Conservation (phyloP, 2,888 invertebrate species). For the Margaritifera margaritifera region DNA sequence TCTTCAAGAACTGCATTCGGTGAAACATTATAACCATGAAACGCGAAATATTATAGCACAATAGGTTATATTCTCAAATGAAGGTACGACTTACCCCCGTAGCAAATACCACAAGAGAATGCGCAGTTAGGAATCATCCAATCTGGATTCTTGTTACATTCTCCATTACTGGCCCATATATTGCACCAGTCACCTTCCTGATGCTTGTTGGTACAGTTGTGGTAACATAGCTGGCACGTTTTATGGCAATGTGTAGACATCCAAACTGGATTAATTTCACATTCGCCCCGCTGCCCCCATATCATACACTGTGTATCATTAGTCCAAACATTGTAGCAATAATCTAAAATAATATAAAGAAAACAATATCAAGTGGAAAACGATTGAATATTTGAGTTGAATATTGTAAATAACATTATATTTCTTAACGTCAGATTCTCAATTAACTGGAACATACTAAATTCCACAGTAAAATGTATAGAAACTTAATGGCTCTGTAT, state of each 20-base stretch:
- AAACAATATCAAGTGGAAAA: too few relatives aligned
- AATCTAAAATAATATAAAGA: constrained; percentile 17
- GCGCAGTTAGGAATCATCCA: constrained; percentile 60
- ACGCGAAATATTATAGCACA: too few relatives aligned
- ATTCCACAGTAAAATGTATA: too few relatives aligned
- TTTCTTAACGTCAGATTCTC: too few relatives aligned
- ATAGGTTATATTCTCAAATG: too few relatives aligned
- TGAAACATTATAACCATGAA: too few relatives aligned
- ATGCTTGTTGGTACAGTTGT: constrained; percentile 34
- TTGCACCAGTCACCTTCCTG: too few relatives aligned
- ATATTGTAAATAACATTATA: too few relatives aligned
- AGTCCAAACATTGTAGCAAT: constrained; percentile 43
- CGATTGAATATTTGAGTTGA: too few relatives aligned
- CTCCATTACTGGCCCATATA: constrained; percentile 44
- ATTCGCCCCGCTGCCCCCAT: constrained; percentile 50
- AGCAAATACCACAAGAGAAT: constrained; percentile 51
- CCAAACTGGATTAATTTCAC: constrained; percentile 50
- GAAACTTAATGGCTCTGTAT: too few relatives aligned
- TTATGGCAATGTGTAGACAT: constrained; percentile 49
- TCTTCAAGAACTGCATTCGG: too few relatives aligned
- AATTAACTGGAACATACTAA: too few relatives aligned
- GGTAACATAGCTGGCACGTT: constrained; percentile 46
- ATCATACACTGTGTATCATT: constrained; percentile 38
- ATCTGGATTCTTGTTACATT: constrained; percentile 46
- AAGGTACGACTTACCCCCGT: constrained; percentile 32